Conservation (phyloP, 2,113 vertebrate species). For the Entelurus aequoreus region DNA sequence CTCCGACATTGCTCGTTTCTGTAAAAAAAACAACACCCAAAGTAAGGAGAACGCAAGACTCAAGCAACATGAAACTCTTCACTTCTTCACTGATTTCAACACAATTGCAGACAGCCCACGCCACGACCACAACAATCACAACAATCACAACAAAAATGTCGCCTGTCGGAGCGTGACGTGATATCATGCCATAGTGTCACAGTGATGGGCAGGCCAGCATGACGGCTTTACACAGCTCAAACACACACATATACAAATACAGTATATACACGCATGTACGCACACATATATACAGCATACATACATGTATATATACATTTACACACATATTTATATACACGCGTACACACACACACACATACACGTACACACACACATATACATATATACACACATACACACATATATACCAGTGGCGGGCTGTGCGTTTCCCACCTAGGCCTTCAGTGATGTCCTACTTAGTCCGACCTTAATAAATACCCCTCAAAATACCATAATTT, state of each 20-base stretch:
- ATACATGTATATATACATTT: constrained; percentile 1
- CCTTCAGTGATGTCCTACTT: too few species aligned
- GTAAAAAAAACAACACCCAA: constrained; percentile 31
- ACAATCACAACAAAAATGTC: constrained; percentile 19
- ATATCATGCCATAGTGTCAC: constrained; percentile 49
- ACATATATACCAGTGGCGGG: too few species aligned
- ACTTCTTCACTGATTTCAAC: constrained; percentile 48
- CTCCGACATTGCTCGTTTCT: constrained; percentile 63
- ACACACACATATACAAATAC: constrained; percentile 1
- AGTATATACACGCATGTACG: too few species aligned
- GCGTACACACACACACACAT: constrained; percentile 3
- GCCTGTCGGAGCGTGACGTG: constrained; percentile 48
- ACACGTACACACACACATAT: constrained; percentile 1
- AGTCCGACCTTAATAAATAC: too few species aligned
- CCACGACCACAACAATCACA: constrained; percentile 27
- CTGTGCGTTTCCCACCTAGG: too few species aligned
- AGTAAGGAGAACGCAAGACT: constrained; percentile 45
- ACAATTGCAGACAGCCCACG: constrained; percentile 48
- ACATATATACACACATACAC: neutral
- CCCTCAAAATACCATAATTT: too few species aligned
- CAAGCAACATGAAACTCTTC: constrained; percentile 34
- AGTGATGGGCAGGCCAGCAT: constrained; percentile 48
- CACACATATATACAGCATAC: neutral
- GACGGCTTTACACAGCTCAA: constrained; percentile 37
- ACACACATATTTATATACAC: too few species aligned